Base-by-base conservation (phyloP, 2,888 invertebrate genomes). In the Drosophila paranaensis region DNA sequence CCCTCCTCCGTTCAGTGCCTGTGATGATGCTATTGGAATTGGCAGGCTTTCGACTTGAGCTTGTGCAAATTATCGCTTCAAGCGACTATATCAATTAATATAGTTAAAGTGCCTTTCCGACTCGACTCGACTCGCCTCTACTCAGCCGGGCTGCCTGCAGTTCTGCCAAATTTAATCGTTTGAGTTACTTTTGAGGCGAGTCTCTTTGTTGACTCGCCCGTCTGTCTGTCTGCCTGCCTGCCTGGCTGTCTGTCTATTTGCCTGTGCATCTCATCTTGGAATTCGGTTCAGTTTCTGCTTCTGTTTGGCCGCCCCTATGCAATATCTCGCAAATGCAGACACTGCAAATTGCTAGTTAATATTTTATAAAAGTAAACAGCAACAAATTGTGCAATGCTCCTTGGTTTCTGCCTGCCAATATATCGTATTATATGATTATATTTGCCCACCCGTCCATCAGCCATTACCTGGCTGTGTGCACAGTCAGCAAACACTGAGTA, bases 21-120 rank as follows among this genome's bases (percentile, higher is more conserved):
- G 43, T 58, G 62, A 37, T 75, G 72, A 71, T 79, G 72, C 74
- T 75, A 77, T 89, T 88, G 77, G 61, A 61, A 87, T 81, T 87
- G 89, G 89, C 79, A 71, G 84, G 69, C 76, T 61, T 66, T 63
- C 69, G 84, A 77, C 74, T 72, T 83, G 73, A 81, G 85, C 81
- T 82, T 81, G 82, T 82, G 74, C 81, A 88, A 86, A 86, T 89
- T 89, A 86, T 81, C 75, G 86, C 86, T 86, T 74, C 77, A 72
- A 89, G 86, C 90, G 60, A 88, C 74, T 89, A 79, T 81, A 88
- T 86, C 90, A 86, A 86, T 86, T 86, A 86, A 86, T 89, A 89
- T 89, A 79, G 82, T 89, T 86, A 78, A 83, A 85, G 87, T 85
- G 81, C 61, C 73, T 75, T 74, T 73, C 58, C 63, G 55, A 13